Conservation (phyloP, 2,888 invertebrate genomes). For the Graphium colonna region DNA sequence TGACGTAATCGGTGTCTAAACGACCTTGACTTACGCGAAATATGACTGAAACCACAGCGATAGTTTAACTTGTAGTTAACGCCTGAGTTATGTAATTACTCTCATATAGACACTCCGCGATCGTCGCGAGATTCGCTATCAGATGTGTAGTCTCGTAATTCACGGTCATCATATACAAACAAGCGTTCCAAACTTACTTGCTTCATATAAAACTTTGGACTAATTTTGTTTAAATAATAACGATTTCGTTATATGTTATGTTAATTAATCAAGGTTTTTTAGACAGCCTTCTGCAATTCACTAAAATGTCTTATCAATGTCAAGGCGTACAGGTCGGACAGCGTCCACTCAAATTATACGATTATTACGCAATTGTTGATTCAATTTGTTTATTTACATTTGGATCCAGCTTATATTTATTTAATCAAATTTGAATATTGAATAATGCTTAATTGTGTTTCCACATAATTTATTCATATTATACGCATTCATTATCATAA, state of each 20-base stretch:
- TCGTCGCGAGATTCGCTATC: too few species aligned
- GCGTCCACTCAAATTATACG: constrained; percentile 7
- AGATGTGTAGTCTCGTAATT: too few species aligned
- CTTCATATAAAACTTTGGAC: not conserved
- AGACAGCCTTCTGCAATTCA: constrained; percentile 3
- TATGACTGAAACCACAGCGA: not conserved
- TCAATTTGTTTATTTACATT: not conserved
- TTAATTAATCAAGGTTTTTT: constrained; percentile 8
- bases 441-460: not conserved
- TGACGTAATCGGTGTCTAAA: constrained; percentile 13
- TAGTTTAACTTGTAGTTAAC: not conserved
- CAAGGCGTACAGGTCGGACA: constrained; percentile 14
- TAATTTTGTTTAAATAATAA: not conserved
- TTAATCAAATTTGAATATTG: too few species aligned
- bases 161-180: too few species aligned
- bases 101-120: too few species aligned
- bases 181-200: not conserved
- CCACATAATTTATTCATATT: not conserved
- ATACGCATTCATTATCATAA: not conserved
- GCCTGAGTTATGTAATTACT: not conserved
- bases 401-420: too few species aligned
- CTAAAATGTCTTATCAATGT: constrained; percentile 15
- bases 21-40: constrained; percentile 10
- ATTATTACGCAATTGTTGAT: constrained; percentile 10
- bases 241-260: not conserved